Evolutionary conservation across 2,888 invertebrate genomes (phyloP).

Genomic region (Hololepta plana): DNA sequence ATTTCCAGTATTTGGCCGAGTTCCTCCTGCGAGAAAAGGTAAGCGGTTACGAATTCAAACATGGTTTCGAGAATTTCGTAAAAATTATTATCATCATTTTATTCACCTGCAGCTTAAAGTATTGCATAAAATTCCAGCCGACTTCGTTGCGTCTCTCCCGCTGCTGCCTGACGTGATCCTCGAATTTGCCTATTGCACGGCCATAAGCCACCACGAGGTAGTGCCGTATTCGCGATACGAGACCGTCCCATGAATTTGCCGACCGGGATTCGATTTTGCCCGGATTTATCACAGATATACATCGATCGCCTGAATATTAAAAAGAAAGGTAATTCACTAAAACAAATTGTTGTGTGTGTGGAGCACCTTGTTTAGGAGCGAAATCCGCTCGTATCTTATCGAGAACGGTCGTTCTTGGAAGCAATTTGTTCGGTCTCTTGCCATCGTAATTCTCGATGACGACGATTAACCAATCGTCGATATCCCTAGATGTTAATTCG

Average conservation of each 20-base stretch:
- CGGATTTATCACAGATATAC: constrained; percentile 81
- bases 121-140: constrained; percentile 88
- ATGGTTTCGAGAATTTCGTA: too few relatives aligned
- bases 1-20: constrained; percentile 88
- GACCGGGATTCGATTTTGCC: constrained; percentile 75
- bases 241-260: constrained; percentile 76
- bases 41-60: constrained; percentile 2
- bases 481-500: constrained; percentile 50
- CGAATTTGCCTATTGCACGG: constrained; percentile 67
- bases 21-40: constrained; percentile 55
- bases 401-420: constrained; percentile 81
- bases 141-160: constrained; percentile 78
- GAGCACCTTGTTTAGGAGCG: constrained; percentile 63
- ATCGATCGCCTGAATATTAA: constrained; percentile 40
- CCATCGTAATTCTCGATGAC: constrained; percentile 84
- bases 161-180: constrained; percentile 77
- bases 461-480: constrained; percentile 86
- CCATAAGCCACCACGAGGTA: constrained; percentile 76
- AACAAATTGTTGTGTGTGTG: neutral
- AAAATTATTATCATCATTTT: too few relatives aligned
- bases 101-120: constrained; percentile 73
- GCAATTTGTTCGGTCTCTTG: constrained; percentile 75
- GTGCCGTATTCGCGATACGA: constrained; percentile 67
- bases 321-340: constrained; percentile 2
- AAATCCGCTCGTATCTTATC: constrained; percentile 92